Base-by-base conservation (phyloP, 1,140 invertebrate species). In the Stegodyphus dumicola region DNA sequence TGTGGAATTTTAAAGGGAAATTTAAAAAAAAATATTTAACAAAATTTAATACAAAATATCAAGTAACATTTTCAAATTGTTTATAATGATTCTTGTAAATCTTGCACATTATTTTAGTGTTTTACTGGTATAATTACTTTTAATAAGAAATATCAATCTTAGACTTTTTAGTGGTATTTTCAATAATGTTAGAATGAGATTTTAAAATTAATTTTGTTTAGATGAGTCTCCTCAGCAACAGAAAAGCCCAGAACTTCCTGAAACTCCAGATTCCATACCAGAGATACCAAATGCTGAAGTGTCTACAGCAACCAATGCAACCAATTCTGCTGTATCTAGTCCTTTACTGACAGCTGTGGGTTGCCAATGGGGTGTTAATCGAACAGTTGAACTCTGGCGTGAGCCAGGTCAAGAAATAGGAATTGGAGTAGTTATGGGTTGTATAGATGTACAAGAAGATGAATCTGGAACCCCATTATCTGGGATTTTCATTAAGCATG, bases 401-500 rank as follows among this genome's bases (percentile, higher is more conserved):
- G 94, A 95, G 88, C 93, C 94, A 0, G 93, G 93, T 33, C 93
- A 93, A 91, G 93, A 94, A 89, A 92, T 98, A 15, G 98, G 98
- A 2, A 98, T 99, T 90, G 98, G 96, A 90, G 99, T 99, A 89
- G 97, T 99, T 67, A 97, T 98, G 84, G 97, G 97, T 88, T 97
- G 97, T 92, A 96, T 97, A 89, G 92, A 92, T 88, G 54, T 67
- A 1, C 69, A 86, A 66, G 77, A 75, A 75, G 75, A 79, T 48
- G 73, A 86, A 7, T 7, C 54, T 48, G 15, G 17, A 9, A 48
- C 18, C 13, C 70, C 77, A 6, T 13, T 98, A 84, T 95, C 96
- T 71, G 98, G 98, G 13, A 99, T 99, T 89, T 99, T 99, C 90
- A 98, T 99, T 88, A 99, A 99, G 91, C 97, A 98, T 90, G 97